phyloP scores from a whole-genome alignment of 2,888 invertebrate species.

The Halictus ligatus region DNA sequence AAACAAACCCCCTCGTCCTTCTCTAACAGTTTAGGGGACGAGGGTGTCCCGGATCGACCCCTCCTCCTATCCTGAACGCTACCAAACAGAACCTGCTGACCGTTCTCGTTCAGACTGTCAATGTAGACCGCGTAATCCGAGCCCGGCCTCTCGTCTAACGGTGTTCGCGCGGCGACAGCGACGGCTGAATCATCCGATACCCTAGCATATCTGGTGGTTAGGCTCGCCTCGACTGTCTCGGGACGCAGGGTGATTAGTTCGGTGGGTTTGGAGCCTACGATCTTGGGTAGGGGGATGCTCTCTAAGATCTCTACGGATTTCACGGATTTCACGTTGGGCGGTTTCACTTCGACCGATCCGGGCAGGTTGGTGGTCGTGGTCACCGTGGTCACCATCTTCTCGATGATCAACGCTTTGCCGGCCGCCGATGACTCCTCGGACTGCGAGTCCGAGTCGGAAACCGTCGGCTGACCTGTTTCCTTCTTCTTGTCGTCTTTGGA shows the following conservation, averaged over 20 bases:
- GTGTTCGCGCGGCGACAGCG: conserved; percentile 26
- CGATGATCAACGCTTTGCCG: conserved; percentile 69
- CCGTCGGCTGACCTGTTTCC: not conserved
- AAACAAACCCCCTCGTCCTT: not conserved
- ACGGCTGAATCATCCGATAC: conserved; percentile 61
- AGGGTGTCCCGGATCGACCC: conserved; percentile 56
- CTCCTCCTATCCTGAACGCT: conserved; percentile 80
- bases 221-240: conserved; percentile 78
- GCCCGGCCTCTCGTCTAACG: conserved; percentile 29
- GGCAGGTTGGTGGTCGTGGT: conserved; percentile 63
- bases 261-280: conserved; percentile 71
- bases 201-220: conserved; percentile 79
- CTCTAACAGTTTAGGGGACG: conserved; percentile 33
- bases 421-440: conserved; percentile 10
- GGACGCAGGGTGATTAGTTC: conserved; percentile 79
- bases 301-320: conserved; percentile 72
- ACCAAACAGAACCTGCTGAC: conserved; percentile 77
- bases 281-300: conserved; percentile 69
- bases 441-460: not conserved
- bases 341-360: conserved; percentile 66
- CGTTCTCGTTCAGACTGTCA: conserved; percentile 37
- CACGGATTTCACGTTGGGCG: conserved; percentile 69
- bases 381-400: conserved; percentile 68
- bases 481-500: not conserved
- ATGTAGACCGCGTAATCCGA: conserved; percentile 42